Evolutionary conservation across 2,797 vertebrate species (phyloP).

Genomic region (Mormyrus hasselquistii): DNA sequence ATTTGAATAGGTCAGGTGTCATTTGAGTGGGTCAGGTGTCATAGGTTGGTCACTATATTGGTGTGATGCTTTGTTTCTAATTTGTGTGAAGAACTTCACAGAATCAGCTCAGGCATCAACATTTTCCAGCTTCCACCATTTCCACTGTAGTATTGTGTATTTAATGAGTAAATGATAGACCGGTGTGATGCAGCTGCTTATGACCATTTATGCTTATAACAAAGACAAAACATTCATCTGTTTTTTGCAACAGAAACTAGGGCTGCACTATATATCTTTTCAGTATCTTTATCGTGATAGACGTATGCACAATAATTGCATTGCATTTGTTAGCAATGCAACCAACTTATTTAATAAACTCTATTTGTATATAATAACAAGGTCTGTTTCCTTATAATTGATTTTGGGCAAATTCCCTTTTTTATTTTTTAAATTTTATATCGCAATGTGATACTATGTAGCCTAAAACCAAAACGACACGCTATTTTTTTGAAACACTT

Average conservation of each 20-base stretch:
- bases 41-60: neutral
- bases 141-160: neutral
- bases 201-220: conserved; percentile 30
- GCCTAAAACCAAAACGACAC: neutral
- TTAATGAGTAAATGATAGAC: neutral
- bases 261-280: neutral
- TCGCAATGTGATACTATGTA: neutral
- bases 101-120: neutral
- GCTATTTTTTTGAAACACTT: neutral
- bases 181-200: neutral
- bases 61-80: neutral
- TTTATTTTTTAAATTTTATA: neutral
- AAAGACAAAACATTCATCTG: conserved; percentile 31
- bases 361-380: neutral
- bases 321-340: neutral
- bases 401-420: neutral
- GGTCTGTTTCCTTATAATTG: neutral
- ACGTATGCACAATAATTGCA: neutral
- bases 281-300: neutral
- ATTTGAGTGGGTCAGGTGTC: neutral
- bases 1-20: neutral
- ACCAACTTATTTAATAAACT: neutral
- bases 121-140: neutral
- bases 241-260: neutral
- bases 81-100: neutral